Evolutionary conservation across 2,113 vertebrate species (phyloP).

Genomic region (Danionella cerebrum): DNA sequence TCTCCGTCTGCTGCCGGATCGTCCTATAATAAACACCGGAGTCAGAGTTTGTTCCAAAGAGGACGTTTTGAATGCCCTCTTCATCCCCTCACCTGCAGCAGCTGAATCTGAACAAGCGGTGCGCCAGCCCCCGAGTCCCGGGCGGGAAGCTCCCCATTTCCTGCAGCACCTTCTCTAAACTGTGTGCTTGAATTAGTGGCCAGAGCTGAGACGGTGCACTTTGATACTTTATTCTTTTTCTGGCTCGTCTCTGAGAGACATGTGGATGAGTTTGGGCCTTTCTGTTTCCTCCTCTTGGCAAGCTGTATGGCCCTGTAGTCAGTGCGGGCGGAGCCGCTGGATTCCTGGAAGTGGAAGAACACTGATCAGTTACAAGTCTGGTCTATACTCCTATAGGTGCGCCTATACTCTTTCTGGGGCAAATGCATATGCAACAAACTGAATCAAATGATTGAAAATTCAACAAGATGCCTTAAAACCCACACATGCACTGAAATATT

Average conservation of each 20-base stretch:
- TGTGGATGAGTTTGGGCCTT: constrained; percentile 56
- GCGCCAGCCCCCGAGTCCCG: constrained; percentile 71
- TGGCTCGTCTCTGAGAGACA: constrained; percentile 59
- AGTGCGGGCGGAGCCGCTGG: constrained; percentile 87
- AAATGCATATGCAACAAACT: too few species aligned
- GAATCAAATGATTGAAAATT: too few species aligned
- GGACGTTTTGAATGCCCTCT: background rate
- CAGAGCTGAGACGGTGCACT: constrained; percentile 43
- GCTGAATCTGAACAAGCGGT: constrained; percentile 84
- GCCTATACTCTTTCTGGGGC: too few species aligned
- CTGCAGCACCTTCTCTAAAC: constrained; percentile 60
- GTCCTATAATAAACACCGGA: constrained; percentile 63
- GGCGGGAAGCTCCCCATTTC: constrained; percentile 67
- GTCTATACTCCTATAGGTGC: too few species aligned
- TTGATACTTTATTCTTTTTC: constrained; percentile 68
- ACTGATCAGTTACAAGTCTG: background rate
- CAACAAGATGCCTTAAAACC: too few species aligned
- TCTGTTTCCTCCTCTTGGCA: constrained; percentile 84
- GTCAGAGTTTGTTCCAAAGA: background rate
- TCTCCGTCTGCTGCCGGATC: constrained; percentile 78
- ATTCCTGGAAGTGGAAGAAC: constrained; percentile 66
- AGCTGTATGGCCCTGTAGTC: constrained; percentile 94
- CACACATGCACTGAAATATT: too few species aligned
- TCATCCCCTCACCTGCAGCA: constrained; percentile 76
- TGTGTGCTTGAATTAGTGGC: constrained; percentile 48